Base-by-base conservation (phyloP, 2,888 invertebrate species). In the Sarcophaga carnaria region DNA sequence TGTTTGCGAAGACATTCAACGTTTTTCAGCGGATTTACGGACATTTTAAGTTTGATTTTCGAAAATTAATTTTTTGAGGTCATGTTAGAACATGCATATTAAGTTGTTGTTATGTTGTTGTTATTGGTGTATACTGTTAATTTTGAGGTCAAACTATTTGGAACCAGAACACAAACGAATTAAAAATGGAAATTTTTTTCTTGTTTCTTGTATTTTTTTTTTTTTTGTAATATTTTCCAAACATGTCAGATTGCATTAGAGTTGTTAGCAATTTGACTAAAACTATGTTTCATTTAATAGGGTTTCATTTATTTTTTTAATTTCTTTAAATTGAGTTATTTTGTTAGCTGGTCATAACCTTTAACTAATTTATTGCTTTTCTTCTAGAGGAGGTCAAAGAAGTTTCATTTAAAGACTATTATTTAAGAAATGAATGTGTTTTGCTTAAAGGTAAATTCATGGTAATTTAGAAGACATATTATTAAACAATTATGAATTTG, bases 11-110 rank as follows among this genome's bases (percentile, higher is more conserved):
- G 70, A 27, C 64, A 66, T 77, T 62, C 62, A 67, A 71, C 59
- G 37, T 72, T 83, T 83, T 82, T 27, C 17, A 59, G n/a, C 77
- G 83, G 77, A 83, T 78, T 78, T 72, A 77, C 70, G 70, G 75
- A 76, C 63, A 76, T 25, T 76, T 76, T n/a, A 25, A 14, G 54
- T 59, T 77, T 64, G 70, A 81, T 81, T 74, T 67, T 66, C 12
- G 17, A 75, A 63, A 54, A 63, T 70, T 47, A 64, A 63, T 64
- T 78, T 83, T 83, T 67, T 37, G 37, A 66, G 83, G 83, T 78
- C 83, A 78, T 67, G 63, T 37, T 20, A 11, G 66, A 71, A 83
- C 72, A 72, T 83, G 71, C 82, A 82, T 71, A 64, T 77, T 83
- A 14, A 54, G 54, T 54, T 27, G 47, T 27, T 77, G 59, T 20